phyloP scores from a whole-genome alignment of 2,113 vertebrate species.

The Sciurus niger region DNA sequence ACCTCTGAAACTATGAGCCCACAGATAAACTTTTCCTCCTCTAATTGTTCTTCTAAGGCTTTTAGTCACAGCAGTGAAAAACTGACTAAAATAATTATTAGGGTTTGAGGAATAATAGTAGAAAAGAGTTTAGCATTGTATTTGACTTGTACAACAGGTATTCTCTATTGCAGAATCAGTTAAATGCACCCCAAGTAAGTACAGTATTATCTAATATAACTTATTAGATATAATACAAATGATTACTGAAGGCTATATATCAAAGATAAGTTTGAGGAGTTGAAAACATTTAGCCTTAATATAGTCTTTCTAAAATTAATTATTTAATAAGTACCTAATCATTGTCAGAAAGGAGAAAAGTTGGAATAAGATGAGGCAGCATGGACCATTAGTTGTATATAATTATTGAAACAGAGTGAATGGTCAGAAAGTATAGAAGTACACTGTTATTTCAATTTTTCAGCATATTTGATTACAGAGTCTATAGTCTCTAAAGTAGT shows the following conservation, averaged over 20 bases:
- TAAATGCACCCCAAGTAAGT: background rate
- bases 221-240: background rate
- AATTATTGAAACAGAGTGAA: background rate
- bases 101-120: background rate
- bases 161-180: background rate
- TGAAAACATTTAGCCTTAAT: slow-evolving; percentile 34
- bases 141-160: background rate
- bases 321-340: slow-evolving; percentile 14
- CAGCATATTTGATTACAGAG: background rate
- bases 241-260: background rate
- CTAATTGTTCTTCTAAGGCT: no score
- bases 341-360: background rate
- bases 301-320: slow-evolving; percentile 1
- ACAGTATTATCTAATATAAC: background rate
- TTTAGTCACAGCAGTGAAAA: no score
- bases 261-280: background rate
- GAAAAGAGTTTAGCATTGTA: background rate
- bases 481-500: background rate
- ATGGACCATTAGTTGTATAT: background rate
- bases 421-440: background rate
- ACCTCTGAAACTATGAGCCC: no score
- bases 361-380: background rate
- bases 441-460: slow-evolving; percentile 40
- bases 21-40: no score
- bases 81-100: background rate